Evolutionary conservation across 2,113 vertebrate species (phyloP), one percentile per base, ranked within the genome.

Genomic region (Oreotragus oreotragus): DNA sequence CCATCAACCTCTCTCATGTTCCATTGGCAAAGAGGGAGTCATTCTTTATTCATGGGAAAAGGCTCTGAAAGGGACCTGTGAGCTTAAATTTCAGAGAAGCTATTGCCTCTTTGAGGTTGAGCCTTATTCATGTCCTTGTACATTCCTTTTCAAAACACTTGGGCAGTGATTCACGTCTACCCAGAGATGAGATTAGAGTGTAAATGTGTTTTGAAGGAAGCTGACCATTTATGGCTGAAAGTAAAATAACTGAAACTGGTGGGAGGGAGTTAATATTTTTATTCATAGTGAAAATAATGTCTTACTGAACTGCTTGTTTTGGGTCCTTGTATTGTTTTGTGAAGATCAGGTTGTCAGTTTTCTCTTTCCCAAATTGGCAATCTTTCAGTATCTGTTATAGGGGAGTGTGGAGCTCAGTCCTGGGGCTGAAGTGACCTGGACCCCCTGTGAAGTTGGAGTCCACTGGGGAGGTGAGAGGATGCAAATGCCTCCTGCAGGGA

Each of bases 41-140:
- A 91, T 97, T 91, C 94, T 88, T 98, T 94, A 94, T 97, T 97
- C 81, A 81, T 95, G 95, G 76, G 43, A 81, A 95, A 97, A 83
- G 84, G 87, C 70, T 30, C 53, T 47, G 33, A 73, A 92, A 47
- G 8, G 87, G 90, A 45, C 45, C 66, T 47, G 19, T 30, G 77
- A 92, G 76, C 66, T 96, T 79, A 85, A 33, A 70, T 90, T 92
- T 81, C 80, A 57, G 39, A 88, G 84, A 84, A n/a, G 85, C 60
- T 51, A 21, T 94, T 88, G 45, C 45, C 21, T 84, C 2, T 64
- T 92, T 76, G 88, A 92, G 76, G 73, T 70, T 90, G 77, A 88
- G 30, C 36, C 47, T 97, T 39, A 57, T 27, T 66, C 66, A 39
- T 17, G 5, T 88, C 76, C 85, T 80, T 66, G 57, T 36, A 79